phyloP scores from a whole-genome alignment of 2,888 invertebrate species.

The Cremastinae sp. region DNA sequence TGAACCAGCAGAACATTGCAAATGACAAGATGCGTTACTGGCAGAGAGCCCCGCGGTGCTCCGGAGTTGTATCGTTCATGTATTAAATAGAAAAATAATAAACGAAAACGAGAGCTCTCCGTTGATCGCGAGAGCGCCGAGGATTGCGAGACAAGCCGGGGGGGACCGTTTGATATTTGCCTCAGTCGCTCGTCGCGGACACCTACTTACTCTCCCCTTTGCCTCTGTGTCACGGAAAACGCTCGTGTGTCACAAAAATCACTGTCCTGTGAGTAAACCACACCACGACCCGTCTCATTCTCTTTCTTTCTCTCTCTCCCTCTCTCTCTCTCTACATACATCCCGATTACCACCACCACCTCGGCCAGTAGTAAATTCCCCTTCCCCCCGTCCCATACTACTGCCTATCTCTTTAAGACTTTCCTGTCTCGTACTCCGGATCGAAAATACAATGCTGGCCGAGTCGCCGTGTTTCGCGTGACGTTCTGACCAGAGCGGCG shows the following conservation, averaged over 20 bases:
- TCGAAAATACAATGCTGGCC: slow-evolving; percentile 26
- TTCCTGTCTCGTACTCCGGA: slow-evolving; percentile 22
- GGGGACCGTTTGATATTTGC: background rate
- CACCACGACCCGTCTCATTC: slow-evolving; percentile 3
- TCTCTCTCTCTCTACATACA: background rate
- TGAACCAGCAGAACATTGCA: slow-evolving; percentile 76
- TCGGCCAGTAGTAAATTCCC: slow-evolving; percentile 39
- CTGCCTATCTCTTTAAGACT: slow-evolving; percentile 18
- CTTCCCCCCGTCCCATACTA: background rate
- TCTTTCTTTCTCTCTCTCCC: background rate
- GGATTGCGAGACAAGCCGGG: background rate
- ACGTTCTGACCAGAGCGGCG: slow-evolving; percentile 1
- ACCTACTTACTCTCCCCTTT: background rate
- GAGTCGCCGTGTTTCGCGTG: background rate
- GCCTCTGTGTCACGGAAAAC: background rate
- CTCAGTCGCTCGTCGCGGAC: background rate
- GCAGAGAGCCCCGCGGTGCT: slow-evolving; percentile 63
- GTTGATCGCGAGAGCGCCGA: slow-evolving; percentile 17
- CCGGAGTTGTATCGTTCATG: slow-evolving; percentile 28
- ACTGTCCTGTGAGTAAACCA: slow-evolving; percentile 31
- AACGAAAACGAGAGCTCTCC: slow-evolving; percentile 10
- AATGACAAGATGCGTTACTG: slow-evolving; percentile 77
- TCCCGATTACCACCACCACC: slow-evolving; percentile 11
- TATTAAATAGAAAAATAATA: slow-evolving; percentile 24
- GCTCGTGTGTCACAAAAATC: slow-evolving; percentile 24